Evolutionary conservation across 1,140 invertebrate species (phyloP).

Genomic region (Drosophila micromelanica): DNA sequence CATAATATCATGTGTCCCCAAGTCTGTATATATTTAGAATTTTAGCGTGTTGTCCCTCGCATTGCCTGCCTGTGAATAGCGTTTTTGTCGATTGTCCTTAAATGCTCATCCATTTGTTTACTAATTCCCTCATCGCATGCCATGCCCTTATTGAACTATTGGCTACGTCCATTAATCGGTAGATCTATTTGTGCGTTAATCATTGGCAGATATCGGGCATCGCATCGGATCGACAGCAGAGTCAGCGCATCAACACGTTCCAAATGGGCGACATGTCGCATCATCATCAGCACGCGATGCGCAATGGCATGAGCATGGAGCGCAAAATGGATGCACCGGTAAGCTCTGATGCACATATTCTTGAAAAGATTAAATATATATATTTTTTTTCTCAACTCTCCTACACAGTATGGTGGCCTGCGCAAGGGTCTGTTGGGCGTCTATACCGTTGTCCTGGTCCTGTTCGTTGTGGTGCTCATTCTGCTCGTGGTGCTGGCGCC

Average conservation of each 20-base stretch:
- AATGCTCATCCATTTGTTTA: slow-evolving; percentile 65
- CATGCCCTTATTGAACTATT: slow-evolving; percentile 15
- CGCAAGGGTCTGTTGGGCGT: slow-evolving; percentile 90
- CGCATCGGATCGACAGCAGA: slow-evolving; percentile 89
- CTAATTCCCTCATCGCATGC: slow-evolving; percentile 67
- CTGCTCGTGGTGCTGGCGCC: slow-evolving; percentile 91
- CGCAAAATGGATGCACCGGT: slow-evolving; percentile 91
- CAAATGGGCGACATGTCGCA: slow-evolving; percentile 91
- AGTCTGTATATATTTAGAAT: slow-evolving; percentile 36
- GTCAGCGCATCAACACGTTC: slow-evolving; percentile 90
- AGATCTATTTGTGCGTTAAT: slow-evolving; percentile 83
- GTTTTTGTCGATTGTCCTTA: slow-evolving; percentile 54
- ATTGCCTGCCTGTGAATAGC: slow-evolving; percentile 67
- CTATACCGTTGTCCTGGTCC: slow-evolving; percentile 88
- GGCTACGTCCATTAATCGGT: slow-evolving; percentile 61
- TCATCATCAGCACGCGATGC: slow-evolving; percentile 86
- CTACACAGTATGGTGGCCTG: slow-evolving; percentile 88
- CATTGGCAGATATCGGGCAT: slow-evolving; percentile 88
- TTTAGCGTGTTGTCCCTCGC: slow-evolving; percentile 41
- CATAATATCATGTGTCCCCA: slow-evolving; percentile 49
- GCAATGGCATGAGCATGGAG: slow-evolving; percentile 87
- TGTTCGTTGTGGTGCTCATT: slow-evolving; percentile 88
- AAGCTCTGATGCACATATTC: slow-evolving; percentile 66
- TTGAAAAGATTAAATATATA: no score
- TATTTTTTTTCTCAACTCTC: neutral